Percentiles rank a stretch among this genome's conserved stretches.
phyloP scores from a whole-genome alignment of 2,888 invertebrate species.

The Microctonus hyperodae region DNA sequence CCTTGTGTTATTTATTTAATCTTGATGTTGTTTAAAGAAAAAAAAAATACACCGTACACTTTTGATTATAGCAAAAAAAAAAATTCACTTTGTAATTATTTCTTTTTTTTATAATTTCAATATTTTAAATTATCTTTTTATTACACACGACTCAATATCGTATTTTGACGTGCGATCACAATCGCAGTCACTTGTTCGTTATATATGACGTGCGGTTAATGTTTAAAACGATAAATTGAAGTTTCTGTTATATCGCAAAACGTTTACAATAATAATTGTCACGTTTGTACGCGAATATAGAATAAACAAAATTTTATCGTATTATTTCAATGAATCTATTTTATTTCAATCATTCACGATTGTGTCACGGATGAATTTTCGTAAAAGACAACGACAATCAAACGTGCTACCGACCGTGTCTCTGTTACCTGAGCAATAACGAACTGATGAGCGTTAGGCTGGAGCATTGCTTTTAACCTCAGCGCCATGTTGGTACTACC shows the following conservation, averaged over 20 bases:
- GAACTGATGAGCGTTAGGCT: conserved; percentile 55
- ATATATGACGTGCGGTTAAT: not conserved
- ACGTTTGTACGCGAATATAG: no score
- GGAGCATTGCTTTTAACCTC: conserved; percentile 62
- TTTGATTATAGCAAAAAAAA: not conserved
- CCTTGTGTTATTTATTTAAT: not conserved
- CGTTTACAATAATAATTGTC: conserved; percentile 6
- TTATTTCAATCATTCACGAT: conserved; percentile 9
- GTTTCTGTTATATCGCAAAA: not conserved
- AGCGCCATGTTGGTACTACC: conserved; percentile 59
- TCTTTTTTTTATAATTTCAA: not conserved
- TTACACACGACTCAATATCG: not conserved
- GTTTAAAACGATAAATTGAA: not conserved
- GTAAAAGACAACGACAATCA: conserved; percentile 27
- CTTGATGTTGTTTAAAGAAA: not conserved
- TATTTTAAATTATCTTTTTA: no score
- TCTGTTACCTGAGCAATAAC: conserved; percentile 45
- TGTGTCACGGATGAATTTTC: conserved; percentile 25
- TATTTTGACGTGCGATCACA: not conserved
- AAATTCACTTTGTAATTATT: not conserved
- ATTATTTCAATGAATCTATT: not conserved
- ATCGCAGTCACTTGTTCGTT: conserved; percentile 7
- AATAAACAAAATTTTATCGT: no score
- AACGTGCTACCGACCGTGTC: conserved; percentile 46
- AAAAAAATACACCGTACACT: conserved; percentile 6